Evolutionary conservation across 1,140 invertebrate species (phyloP).

Genomic region (Macrobrachium rosenbergii): DNA sequence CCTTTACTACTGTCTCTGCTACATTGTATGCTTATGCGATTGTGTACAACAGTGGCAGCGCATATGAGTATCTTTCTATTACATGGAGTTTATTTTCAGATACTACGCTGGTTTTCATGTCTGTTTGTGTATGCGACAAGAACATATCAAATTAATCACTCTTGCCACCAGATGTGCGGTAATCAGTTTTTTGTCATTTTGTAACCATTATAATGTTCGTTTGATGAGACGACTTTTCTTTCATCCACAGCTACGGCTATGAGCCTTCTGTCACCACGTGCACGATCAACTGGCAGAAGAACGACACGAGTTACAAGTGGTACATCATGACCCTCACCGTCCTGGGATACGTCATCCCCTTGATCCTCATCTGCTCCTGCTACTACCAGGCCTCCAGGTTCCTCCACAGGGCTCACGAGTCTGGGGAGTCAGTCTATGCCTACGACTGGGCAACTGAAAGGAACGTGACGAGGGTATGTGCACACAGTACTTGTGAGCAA

Average conservation of each 20-base stretch:
- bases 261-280: slow-evolving; percentile 39
- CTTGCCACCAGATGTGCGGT: no score
- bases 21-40: no score
- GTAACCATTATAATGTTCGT: no score
- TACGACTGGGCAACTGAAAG: slow-evolving; percentile 48
- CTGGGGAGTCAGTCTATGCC: slow-evolving; percentile 21
- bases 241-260: slow-evolving; percentile 37
- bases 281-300: slow-evolving; percentile 54
- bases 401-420: slow-evolving; percentile 31
- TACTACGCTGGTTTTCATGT: neutral
- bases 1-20: no score
- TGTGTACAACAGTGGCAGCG: no score
- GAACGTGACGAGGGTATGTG: slow-evolving; percentile 44
- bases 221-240: no score
- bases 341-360: slow-evolving; percentile 41
- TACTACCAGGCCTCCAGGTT: slow-evolving; percentile 51
- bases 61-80: no score
- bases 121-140: neutral
- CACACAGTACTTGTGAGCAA: neutral
- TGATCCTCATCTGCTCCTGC: slow-evolving; percentile 44
- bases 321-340: slow-evolving; percentile 48
- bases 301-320: slow-evolving; percentile 58
- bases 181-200: neutral
- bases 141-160: no score
- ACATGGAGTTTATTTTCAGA: no score